phyloP scores from a whole-genome alignment of 2,888 invertebrate genomes.

The Phyllotreta cruciferae region DNA sequence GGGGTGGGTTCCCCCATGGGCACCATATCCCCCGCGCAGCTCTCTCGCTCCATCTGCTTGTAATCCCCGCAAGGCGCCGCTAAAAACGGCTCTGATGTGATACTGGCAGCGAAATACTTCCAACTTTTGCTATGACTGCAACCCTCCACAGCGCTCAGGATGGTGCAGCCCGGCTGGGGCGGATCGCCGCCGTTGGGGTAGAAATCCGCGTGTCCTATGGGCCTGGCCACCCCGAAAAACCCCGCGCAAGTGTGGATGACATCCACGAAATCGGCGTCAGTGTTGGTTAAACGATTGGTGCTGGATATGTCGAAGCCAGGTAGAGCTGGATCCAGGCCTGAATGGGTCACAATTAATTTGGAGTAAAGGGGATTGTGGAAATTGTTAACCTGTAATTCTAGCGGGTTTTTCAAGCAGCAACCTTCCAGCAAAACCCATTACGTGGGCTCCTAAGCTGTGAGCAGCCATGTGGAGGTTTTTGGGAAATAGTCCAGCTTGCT shows the following conservation, averaged over 20 bases:
- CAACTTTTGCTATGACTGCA: constrained; percentile 75
- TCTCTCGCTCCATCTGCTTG: constrained; percentile 58
- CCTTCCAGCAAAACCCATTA: constrained; percentile 59
- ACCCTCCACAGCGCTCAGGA: constrained; percentile 61
- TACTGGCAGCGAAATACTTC: constrained; percentile 71
- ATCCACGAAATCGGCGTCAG: constrained; percentile 78
- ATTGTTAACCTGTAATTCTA: constrained; percentile 65
- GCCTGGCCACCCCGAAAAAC: constrained; percentile 65
- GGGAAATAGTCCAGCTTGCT: constrained; percentile 52
- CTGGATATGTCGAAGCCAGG: constrained; percentile 66
- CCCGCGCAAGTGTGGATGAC: constrained; percentile 78
- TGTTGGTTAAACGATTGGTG: constrained; percentile 65
- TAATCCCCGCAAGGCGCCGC: constrained; percentile 67
- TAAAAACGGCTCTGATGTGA: constrained; percentile 64
- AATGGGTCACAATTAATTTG: background rate
- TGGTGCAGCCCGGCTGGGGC: constrained; percentile 72
- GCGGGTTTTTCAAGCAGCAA: constrained; percentile 58
- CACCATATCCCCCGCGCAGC: constrained; percentile 40
- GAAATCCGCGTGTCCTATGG: constrained; percentile 76
- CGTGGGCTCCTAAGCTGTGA: constrained; percentile 68
- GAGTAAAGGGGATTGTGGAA: background rate
- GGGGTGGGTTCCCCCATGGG: constrained; percentile 49
- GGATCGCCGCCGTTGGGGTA: constrained; percentile 76
- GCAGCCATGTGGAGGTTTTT: constrained; percentile 65
- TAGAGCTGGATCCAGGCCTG: constrained; percentile 71